Percentiles rank a stretch among this genome's conserved stretches.
phyloP scores from a whole-genome alignment of 2,888 invertebrate genomes.

The Epinotia nisella region DNA sequence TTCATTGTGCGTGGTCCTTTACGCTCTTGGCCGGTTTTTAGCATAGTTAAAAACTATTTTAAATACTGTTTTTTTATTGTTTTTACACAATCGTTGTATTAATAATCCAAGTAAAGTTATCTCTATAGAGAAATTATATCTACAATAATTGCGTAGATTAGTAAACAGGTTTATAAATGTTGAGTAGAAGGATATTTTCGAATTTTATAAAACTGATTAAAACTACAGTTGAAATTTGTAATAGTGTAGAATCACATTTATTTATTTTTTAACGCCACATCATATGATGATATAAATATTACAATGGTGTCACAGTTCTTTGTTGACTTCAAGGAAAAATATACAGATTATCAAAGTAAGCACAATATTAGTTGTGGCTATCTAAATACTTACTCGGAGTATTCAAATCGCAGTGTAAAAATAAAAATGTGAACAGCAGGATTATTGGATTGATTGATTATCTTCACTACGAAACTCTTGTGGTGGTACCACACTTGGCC shows the following conservation, averaged over 20 bases:
- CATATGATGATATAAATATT: neutral
- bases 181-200: neutral
- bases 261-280: neutral
- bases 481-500: too few relatives aligned
- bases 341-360: neutral
- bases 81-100: too few relatives aligned
- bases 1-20: too few relatives aligned
- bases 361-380: neutral
- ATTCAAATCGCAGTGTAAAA: neutral
- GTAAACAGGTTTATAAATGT: neutral
- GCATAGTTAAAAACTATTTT: too few relatives aligned
- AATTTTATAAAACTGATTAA: neutral
- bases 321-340: neutral
- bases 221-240: conserved; percentile 3
- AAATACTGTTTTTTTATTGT: too few relatives aligned
- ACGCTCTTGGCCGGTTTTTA: too few relatives aligned
- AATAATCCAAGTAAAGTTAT: too few relatives aligned
- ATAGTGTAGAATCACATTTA: conserved; percentile 1
- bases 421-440: neutral
- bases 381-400: too few relatives aligned
- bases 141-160: neutral
- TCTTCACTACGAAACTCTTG: neutral
- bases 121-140: neutral
- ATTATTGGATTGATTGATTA: neutral
- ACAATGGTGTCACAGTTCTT: neutral